A percentile compares a stretch with the other conserved stretches of the same genome.
phyloP scores from a whole-genome alignment of 2,113 vertebrate genomes.

The Rhagologus leucostigma region DNA sequence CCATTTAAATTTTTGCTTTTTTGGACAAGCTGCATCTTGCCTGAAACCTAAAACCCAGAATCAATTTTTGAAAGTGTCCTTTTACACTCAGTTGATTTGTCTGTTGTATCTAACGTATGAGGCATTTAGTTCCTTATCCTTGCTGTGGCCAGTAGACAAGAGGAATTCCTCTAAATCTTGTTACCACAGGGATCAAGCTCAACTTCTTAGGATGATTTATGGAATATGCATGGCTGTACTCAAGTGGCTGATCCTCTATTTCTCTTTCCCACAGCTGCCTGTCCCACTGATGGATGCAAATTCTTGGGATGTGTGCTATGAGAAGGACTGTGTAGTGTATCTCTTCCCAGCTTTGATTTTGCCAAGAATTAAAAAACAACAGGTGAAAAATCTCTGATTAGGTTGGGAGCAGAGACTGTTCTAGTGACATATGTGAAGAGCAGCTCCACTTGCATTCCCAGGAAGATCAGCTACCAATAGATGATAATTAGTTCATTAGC shows the following conservation, averaged over 20 bases:
- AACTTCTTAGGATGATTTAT: background rate
- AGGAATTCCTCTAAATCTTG: background rate
- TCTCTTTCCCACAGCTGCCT: background rate
- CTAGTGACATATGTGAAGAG: background rate
- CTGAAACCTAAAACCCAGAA: background rate
- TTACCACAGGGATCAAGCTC: background rate
- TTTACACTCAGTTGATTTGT: background rate
- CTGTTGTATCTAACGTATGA: background rate
- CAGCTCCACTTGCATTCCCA: background rate
- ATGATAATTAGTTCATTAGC: conserved; percentile 1
- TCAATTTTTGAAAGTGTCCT: background rate
- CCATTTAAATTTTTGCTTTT: background rate
- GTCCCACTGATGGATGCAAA: background rate
- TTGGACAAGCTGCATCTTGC: background rate
- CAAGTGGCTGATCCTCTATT: background rate
- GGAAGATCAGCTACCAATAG: background rate
- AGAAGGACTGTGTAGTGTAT: background rate
- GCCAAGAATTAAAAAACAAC: background rate
- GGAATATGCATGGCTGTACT: background rate
- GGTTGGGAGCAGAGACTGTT: background rate
- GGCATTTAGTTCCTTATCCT: background rate
- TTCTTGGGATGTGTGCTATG: background rate
- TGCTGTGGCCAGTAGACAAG: background rate
- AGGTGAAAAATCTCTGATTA: background rate
- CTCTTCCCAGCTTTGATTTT: background rate